Conservation (phyloP, 2,888 invertebrate species). For the Tachina lurida region DNA sequence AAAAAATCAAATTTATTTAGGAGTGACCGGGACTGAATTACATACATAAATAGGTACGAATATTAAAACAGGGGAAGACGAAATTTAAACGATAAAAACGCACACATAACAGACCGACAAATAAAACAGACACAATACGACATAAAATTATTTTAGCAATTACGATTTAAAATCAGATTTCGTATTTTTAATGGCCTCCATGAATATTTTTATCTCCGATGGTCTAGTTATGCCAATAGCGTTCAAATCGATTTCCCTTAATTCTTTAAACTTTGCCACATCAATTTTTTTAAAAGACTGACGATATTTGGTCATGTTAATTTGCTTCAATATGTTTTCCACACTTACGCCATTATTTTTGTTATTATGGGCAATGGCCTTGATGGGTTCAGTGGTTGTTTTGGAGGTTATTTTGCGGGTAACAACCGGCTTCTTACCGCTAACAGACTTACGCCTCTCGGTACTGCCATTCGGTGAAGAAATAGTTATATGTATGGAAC, state of each 20-base stretch:
- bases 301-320: slow-evolving; percentile 61
- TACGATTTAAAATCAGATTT: slow-evolving; percentile 21
- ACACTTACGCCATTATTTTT: neutral
- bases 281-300: slow-evolving; percentile 48
- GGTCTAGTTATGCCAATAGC: slow-evolving; percentile 61
- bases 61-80: neutral
- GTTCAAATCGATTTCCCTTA: slow-evolving; percentile 60
- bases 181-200: slow-evolving; percentile 39
- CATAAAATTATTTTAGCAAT: neutral
- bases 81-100: neutral
- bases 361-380: slow-evolving; percentile 16
- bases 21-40: slow-evolving; percentile 26
- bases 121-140: neutral
- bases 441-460: neutral
- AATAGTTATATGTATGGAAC: neutral
- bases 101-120: too few relatives aligned
- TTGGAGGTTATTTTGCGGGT: slow-evolving; percentile 21
- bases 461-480: neutral
- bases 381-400: slow-evolving; percentile 10
- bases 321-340: slow-evolving; percentile 49
- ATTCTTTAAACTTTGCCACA: slow-evolving; percentile 47
- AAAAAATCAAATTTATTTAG: slow-evolving; percentile 48
- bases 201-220: slow-evolving; percentile 42
- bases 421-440: slow-evolving; percentile 17
- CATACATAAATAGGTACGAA: slow-evolving; percentile 9